A percentile compares a stretch with the other conserved stretches of the same genome.
These are phyloP conservation scores for Tonatia bakeri DNA, from an alignment of 2,113 vertebrate species.

Conservation along the genomic window DNA sequence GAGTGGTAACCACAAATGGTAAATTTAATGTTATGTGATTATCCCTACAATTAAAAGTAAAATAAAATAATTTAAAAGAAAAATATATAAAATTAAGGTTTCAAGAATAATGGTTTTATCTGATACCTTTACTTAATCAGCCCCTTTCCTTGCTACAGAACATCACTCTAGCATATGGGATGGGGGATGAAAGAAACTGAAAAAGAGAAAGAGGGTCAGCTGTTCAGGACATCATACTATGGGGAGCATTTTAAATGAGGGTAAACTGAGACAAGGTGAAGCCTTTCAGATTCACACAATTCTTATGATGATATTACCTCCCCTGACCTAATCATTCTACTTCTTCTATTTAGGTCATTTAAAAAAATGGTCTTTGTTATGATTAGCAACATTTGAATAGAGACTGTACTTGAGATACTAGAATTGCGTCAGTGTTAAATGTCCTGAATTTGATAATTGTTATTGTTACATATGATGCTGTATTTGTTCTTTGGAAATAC, in stretches of 20 bases:
- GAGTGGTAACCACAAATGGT: not conserved
- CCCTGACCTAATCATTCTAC: not conserved
- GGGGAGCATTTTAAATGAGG: not conserved
- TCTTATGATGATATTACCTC: not conserved
- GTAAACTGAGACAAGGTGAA: not conserved
- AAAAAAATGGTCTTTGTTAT: not conserved
- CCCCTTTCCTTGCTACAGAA: not conserved
- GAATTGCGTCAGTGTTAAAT: not conserved
- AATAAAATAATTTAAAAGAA: not conserved
- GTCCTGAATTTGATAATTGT: not conserved
- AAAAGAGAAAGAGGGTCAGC: not conserved
- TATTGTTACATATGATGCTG: not conserved
- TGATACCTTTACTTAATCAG: not conserved
- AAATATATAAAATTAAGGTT: not conserved
- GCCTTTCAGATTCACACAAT: not conserved
- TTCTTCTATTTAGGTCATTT: not conserved
- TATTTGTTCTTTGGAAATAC: conserved; percentile 14
- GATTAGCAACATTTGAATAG: not conserved
- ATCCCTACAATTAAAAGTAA: not conserved
- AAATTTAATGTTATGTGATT: not conserved
- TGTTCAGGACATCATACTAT: not conserved
- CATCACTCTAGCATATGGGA: not conserved
- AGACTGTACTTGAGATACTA: not conserved
- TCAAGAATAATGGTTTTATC: not conserved
- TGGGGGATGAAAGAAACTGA: not conserved